Evolutionary conservation across 2,797 vertebrate species (phyloP), one percentile per base, ranked within the genome.

Genomic region (Gobionotothen gibberifrons): DNA sequence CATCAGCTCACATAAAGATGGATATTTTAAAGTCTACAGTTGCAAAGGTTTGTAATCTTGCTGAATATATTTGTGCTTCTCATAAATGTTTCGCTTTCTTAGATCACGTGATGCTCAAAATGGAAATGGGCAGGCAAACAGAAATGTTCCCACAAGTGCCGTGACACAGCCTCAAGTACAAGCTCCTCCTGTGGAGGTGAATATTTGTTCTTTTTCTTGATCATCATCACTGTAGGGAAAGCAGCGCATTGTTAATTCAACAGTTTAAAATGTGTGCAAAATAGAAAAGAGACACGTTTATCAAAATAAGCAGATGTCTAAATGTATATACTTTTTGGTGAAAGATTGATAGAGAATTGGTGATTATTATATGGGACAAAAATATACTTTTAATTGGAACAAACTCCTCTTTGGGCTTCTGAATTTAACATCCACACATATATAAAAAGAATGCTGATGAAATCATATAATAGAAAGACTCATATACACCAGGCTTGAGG

Each of bases 101-200:
- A 96, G 96, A 91, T 58, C 87, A 47, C 21, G 13, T 4, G 83
- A 68, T 63, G 4, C 64, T 44, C 16, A 43, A 43, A 84, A 66
- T 6, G n/a, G 48, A 49, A 85, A 70, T 42, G 16, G 6, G 1
- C 52, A 43, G 1, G 8, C 86, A 19, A 87, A 76, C 21, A 26
- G 14, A 9, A 81, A 66, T 15, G 51, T 16, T 55, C 76, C 52
- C 42, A 72, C 44, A 42, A 51, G 17, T 16, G 16, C 77, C 3
- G 49, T 69, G 19, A 56, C 66, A 10, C 81, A 65, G 36, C 48
- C 67, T 13, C 72, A 70, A 43, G 5, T n/a, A 22, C 72, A 80
- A 21, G 11, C 29, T 42, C 69, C 84, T 13, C 51, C 82, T 17
- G 36, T 55, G 15, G 77, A 36, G 85, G 92, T 93, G 88, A 80